These are phyloP conservation scores for Camponotus fellah DNA, from an alignment of 2,888 invertebrate species.

Conservation along the genomic window DNA sequence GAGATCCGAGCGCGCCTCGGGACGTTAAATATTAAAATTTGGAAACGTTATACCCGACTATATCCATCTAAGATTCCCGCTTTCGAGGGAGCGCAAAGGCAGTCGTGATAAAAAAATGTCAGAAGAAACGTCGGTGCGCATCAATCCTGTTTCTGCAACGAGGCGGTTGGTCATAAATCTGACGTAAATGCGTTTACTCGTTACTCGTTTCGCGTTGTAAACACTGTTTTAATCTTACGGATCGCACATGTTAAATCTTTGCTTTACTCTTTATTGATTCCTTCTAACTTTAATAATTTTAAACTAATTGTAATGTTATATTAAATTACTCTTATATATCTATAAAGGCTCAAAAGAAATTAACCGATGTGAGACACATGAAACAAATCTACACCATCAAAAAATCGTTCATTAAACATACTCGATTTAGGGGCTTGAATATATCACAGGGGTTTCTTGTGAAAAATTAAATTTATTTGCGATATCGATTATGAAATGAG, in stretches of 20 bases:
- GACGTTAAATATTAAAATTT: slow-evolving; percentile 78
- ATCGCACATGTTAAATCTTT: too few species aligned
- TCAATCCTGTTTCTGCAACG: slow-evolving; percentile 60
- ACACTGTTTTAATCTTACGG: background rate
- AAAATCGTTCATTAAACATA: too few species aligned
- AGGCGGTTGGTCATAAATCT: slow-evolving; percentile 7
- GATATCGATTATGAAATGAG: slow-evolving; percentile 63
- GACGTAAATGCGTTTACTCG: background rate
- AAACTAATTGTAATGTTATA: too few species aligned
- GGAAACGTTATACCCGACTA: slow-evolving; percentile 75
- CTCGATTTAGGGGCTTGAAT: too few species aligned
- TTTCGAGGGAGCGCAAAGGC: slow-evolving; percentile 25
- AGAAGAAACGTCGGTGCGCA: slow-evolving; percentile 58
- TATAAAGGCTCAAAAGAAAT: too few species aligned
- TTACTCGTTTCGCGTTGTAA: background rate
- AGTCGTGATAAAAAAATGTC: slow-evolving; percentile 62
- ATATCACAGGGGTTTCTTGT: too few species aligned
- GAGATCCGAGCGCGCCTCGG: background rate
- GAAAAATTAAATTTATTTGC: too few species aligned
- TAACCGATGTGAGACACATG: too few species aligned
- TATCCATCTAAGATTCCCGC: slow-evolving; percentile 52
- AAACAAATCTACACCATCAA: too few species aligned
- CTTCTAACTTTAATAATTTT: too few species aligned
- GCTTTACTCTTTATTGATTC: too few species aligned
- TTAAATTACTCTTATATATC: too few species aligned